Base-by-base conservation (phyloP, 2,888 invertebrate genomes). In the Cryptus viduatorius region DNA sequence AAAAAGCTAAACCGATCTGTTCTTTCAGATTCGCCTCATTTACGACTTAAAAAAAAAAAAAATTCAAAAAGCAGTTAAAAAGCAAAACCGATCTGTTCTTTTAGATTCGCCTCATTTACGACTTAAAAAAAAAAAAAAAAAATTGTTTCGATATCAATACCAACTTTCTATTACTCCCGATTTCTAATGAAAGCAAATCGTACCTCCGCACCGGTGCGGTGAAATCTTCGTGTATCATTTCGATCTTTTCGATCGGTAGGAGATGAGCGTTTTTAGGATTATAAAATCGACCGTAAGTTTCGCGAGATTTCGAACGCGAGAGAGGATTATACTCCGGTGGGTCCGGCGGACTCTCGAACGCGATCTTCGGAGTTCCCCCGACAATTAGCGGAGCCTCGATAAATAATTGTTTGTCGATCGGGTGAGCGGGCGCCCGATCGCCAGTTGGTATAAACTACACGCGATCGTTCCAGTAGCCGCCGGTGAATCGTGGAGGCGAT, bases 401-500 rank as follows among this genome's bases (percentile, higher is more conserved):
- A 84, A 84, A 84, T 84, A 84, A 84, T 85, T 77, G 76, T 83
- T 69, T 42, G 69, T 71, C 72, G 75, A 79, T 82, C 75, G 79
- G 85, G 69, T 69, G 73, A 85, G 84, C 73, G 83, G 80, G 72
- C 71, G 77, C 68, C 65, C 69, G 48, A 14, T 75, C 42, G 48
- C 64, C 71, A 24, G 16, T 65, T 78, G 24, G 19, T 46, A 46
- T 56, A 78, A 37, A 53, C 42, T 19, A 69, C 16, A 61, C 46
- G 29, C 46, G 24, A 29, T 37, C 71, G 77, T 50, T 48, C 68
- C 71, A 65, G 79, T 61, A 83, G 75, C 80, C 77, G 53, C 71
- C 67, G 72, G 87, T 84, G 83, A 84, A 89, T 88, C 86, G 84
- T 81, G 85, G 84, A 86, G 78, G 73, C 83, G 87, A 88, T 89